Percentiles rank a stretch among this genome's conserved stretches.
phyloP scores from a whole-genome alignment of 2,888 invertebrate genomes.

The Pseudanteris insignis region DNA sequence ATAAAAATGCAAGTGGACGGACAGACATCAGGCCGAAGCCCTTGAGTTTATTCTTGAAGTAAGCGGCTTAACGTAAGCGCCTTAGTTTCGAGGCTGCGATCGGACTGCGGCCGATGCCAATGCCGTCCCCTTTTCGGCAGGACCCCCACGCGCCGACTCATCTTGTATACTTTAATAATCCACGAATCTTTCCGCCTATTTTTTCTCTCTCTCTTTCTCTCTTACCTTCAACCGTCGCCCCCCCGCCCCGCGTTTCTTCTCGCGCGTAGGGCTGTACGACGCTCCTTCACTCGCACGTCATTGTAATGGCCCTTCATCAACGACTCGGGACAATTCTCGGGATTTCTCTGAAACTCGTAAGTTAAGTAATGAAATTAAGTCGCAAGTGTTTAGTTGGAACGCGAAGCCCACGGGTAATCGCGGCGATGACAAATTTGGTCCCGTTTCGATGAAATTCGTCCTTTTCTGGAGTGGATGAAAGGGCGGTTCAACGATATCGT shows the following conservation, averaged over 20 bases:
- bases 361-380: too few relatives aligned
- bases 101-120: constrained; percentile 49
- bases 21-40: constrained; percentile 39
- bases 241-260: too few relatives aligned
- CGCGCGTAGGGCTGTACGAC: too few relatives aligned
- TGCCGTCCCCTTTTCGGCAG: constrained; percentile 42
- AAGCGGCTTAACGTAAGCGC: constrained; percentile 46
- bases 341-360: too few relatives aligned
- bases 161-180: constrained; percentile 39
- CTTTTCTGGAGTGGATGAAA: too few relatives aligned
- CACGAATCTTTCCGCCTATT: constrained; percentile 1
- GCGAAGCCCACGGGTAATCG: too few relatives aligned
- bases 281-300: constrained; percentile 1
- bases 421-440: too few relatives aligned
- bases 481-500: too few relatives aligned
- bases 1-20: too few relatives aligned
- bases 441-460: too few relatives aligned
- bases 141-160: constrained; percentile 21
- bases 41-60: constrained; percentile 44
- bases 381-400: too few relatives aligned
- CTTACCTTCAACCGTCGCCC: too few relatives aligned
- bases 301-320: constrained; percentile 29
- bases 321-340: background rate
- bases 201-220: constrained; percentile 8
- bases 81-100: constrained; percentile 47